Evolutionary conservation across 2,797 vertebrate genomes (phyloP).

Genomic region (Squalus acanthias): DNA sequence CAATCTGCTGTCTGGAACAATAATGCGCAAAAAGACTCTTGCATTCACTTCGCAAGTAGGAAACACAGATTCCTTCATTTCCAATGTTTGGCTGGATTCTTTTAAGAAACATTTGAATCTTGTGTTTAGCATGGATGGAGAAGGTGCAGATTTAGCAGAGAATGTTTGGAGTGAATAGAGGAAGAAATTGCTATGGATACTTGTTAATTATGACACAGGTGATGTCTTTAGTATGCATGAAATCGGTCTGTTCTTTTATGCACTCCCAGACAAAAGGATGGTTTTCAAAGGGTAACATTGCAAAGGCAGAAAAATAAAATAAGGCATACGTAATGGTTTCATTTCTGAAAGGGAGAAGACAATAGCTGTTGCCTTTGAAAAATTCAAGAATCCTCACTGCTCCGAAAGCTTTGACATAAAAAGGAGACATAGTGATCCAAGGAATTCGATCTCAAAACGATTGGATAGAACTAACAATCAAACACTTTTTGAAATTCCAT

Average conservation of each 20-base stretch:
- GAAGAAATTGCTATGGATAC: neutral
- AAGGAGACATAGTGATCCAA: too few relatives aligned
- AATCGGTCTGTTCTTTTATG: neutral
- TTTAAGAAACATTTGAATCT: neutral
- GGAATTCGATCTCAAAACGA: neutral
- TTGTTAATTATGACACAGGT: neutral
- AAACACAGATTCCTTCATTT: neutral
- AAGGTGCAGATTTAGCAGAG: neutral
- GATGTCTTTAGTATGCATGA: neutral
- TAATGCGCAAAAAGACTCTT: neutral
- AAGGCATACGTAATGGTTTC: neutral
- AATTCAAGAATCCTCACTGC: neutral
- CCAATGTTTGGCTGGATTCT: neutral
- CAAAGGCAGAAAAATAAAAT: neutral
- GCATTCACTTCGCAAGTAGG: neutral
- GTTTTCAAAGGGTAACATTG: neutral
- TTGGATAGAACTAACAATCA: neutral
- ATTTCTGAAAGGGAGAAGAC: neutral
- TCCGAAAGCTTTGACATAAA: neutral
- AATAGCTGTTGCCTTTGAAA: neutral
- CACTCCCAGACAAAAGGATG: neutral
- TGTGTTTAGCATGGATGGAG: neutral
- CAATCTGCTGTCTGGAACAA: neutral
- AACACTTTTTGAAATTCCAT: neutral
- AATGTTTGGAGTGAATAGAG: neutral